These are phyloP conservation scores for Fistularia tabacaria DNA, from an alignment of 2,797 vertebrate genomes.

Conservation along the genomic window DNA sequence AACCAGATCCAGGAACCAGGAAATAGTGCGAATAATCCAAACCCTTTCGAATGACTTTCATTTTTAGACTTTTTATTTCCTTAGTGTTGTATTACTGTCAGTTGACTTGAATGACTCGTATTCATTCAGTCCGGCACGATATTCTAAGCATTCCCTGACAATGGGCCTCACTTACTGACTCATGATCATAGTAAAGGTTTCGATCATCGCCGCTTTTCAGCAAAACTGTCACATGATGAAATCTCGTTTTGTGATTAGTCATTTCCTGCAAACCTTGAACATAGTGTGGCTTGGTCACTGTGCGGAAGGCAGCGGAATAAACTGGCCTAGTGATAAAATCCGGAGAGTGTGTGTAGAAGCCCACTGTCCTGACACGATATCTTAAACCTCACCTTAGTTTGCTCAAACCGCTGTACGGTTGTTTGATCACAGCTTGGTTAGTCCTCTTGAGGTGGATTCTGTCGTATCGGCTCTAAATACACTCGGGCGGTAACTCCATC, in stretches of 20 bases:
- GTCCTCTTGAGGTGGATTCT: slow-evolving; percentile 46
- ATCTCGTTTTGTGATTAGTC: slow-evolving; percentile 28
- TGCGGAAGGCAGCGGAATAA: slow-evolving; percentile 3
- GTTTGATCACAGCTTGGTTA: slow-evolving; percentile 64
- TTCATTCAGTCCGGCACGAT: too few relatives aligned
- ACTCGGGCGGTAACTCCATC: background rate
- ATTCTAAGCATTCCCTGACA: background rate
- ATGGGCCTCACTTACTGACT: slow-evolving; percentile 1
- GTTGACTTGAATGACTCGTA: background rate
- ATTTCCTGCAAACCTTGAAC: slow-evolving; percentile 46
- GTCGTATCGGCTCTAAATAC: slow-evolving; percentile 25
- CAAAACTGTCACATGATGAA: slow-evolving; percentile 12
- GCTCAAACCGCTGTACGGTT: slow-evolving; percentile 58
- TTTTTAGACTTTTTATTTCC: too few relatives aligned
- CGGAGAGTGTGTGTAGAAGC: slow-evolving; percentile 16
- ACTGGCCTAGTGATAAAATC: too few relatives aligned
- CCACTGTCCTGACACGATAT: slow-evolving; percentile 30
- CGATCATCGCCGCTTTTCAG: slow-evolving; percentile 1
- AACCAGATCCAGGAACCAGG: too few relatives aligned
- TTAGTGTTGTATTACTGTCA: too few relatives aligned
- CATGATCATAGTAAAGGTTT: background rate
- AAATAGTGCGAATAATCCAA: too few relatives aligned
- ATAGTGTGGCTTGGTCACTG: slow-evolving; percentile 22
- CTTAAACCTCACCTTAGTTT: slow-evolving; percentile 65
- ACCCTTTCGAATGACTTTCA: too few relatives aligned